phyloP scores from a whole-genome alignment of 2,113 vertebrate genomes.

The Pteropus alecto region DNA sequence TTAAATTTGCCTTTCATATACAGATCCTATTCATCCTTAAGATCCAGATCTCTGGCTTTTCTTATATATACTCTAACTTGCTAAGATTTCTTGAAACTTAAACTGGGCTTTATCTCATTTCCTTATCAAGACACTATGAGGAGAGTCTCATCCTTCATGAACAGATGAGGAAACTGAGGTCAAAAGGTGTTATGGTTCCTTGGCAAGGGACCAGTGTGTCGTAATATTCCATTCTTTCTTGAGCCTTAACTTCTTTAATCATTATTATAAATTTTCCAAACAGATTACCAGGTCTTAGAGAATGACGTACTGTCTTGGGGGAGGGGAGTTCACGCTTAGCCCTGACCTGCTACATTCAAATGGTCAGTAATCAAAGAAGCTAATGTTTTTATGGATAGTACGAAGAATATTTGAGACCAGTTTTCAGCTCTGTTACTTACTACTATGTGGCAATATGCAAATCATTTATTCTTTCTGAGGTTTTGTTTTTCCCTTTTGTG shows the following conservation, averaged over 20 bases:
- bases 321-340: background rate
- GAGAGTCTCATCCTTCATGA: background rate
- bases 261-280: background rate
- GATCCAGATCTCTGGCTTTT: background rate
- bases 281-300: background rate
- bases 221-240: background rate
- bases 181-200: background rate
- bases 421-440: background rate
- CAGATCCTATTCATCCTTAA: background rate
- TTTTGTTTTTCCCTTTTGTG: background rate
- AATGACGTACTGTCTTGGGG: background rate
- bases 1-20: background rate
- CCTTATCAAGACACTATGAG: background rate
- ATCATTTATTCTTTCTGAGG: background rate
- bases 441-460: background rate
- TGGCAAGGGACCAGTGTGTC: background rate
- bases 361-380: background rate
- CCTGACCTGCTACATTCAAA: fast-evolving
- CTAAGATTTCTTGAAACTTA: background rate
- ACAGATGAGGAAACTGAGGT: background rate
- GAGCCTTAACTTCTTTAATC: background rate
- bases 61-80: background rate
- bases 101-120: background rate
- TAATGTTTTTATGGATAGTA: background rate
- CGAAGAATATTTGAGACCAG: background rate